Conservation (phyloP, 1,140 invertebrate species). For the Drusus annulatus region DNA sequence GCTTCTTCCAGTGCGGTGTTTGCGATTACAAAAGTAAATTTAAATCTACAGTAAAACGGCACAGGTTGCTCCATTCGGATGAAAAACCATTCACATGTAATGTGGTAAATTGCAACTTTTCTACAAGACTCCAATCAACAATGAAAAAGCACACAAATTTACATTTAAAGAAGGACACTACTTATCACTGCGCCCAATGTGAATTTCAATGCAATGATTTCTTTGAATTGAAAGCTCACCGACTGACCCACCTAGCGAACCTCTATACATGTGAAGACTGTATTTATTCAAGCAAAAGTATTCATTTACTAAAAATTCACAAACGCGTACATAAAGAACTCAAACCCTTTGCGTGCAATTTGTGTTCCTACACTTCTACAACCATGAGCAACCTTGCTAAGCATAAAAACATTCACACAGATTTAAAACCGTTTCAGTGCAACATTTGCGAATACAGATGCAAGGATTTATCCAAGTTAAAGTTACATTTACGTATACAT, state of each 20-base stretch:
- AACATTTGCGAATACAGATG: slow-evolving; percentile 4
- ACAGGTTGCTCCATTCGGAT: neutral
- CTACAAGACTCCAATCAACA: neutral
- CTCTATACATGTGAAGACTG: neutral
- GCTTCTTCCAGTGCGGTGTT: neutral
- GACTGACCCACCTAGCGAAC: neutral
- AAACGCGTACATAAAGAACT: slow-evolving; percentile 3
- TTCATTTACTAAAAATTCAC: neutral
- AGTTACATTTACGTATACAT: neutral
- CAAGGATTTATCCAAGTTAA: neutral
- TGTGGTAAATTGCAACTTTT: neutral
- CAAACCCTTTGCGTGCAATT: neutral
- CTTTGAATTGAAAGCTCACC: slow-evolving; percentile 3
- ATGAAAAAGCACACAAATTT: neutral
- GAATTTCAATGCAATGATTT: neutral
- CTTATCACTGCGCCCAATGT: neutral
- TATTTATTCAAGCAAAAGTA: neutral
- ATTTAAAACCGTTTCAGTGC: neutral
- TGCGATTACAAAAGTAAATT: neutral
- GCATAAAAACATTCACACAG: neutral
- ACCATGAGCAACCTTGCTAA: neutral
- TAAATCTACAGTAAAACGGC: neutral
- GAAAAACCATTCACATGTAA: neutral
- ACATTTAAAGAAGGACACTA: neutral
- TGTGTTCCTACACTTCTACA: neutral